Base-by-base conservation (phyloP, 2,888 invertebrate genomes). In the Cylindroiulus punctatus region DNA sequence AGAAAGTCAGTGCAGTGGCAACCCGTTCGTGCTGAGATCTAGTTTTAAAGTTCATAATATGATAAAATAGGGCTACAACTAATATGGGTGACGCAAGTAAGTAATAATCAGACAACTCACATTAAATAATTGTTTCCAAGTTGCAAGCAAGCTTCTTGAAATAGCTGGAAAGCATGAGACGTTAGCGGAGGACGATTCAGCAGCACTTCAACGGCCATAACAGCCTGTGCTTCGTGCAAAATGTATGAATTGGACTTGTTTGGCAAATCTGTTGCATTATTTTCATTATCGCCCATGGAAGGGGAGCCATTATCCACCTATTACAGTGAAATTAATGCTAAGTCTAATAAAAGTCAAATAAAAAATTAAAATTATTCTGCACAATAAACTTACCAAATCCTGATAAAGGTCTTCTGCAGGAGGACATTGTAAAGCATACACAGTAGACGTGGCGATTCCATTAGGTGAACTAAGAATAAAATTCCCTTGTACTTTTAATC, bases 391-490 rank as follows among this genome's bases (percentile, higher is more conserved):
- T 88, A 90, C 93, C 89, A 95, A 93, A 89, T 95, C 95, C 86
- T 93, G 93, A 89, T 94, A 94, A 12, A 95, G 91, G 87, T 93
- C 93, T 86, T 93, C 93, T 14, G 94, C 92, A 32, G 92, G 92
- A 0, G 95, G 95, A 86, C 94, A 90, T 88, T 93, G 93, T 84
- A 96, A 90, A 40, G 94, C 94, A 90, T 96, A 95, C n/a, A 95
- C 91, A 0, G 95, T 95, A 84, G 4, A 81, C 32, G 19, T 14
- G 14, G 47, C 30, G 86, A 36, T 44, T 14, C 87, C 81, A 42
- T 87, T 88, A 85, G 36, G 14, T 47, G 84, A 47, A 52, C 42
- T 36, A 22, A 57, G n/a, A 65, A 65, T 42, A 7, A 76, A 86
- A 14, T 65, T 84, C 2, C 52, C 19, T 52, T 7, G 22, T 22